Percentiles rank a stretch among this genome's conserved stretches.
phyloP scores from a whole-genome alignment of 2,888 invertebrate genomes.

The Acanthopleura granulata region DNA sequence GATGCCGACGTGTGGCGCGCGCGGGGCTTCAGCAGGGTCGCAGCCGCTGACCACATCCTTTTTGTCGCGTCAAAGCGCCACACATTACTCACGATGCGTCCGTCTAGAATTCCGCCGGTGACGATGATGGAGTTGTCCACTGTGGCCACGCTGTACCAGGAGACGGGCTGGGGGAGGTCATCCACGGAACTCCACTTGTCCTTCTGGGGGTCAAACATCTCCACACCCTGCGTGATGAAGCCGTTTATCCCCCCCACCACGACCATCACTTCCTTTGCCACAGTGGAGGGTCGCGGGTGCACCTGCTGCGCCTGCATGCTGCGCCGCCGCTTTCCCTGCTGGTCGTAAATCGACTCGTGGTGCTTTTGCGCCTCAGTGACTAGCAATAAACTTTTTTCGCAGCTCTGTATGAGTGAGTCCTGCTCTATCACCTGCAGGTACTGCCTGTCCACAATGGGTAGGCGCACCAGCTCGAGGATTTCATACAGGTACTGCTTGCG shows the following conservation, averaged over 20 bases:
- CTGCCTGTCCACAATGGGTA: slow-evolving; percentile 59
- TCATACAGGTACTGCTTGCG: slow-evolving; percentile 46
- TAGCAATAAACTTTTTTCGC: slow-evolving; percentile 51
- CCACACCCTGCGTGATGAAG: slow-evolving; percentile 57
- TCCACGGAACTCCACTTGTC: slow-evolving; percentile 63
- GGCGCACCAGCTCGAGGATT: slow-evolving; percentile 55
- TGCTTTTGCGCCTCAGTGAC: slow-evolving; percentile 58
- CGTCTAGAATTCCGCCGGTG: slow-evolving; percentile 64
- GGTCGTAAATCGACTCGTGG: slow-evolving; percentile 59
- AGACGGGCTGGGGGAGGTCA: slow-evolving; percentile 57
- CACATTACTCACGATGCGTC: slow-evolving; percentile 55
- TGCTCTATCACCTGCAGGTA: slow-evolving; percentile 54
- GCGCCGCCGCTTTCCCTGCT: slow-evolving; percentile 57
- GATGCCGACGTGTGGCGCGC: slow-evolving; percentile 65
- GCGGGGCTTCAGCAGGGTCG: slow-evolving; percentile 59
- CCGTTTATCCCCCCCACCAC: slow-evolving; percentile 50
- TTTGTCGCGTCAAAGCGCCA: slow-evolving; percentile 65
- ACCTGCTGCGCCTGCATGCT: slow-evolving; percentile 61
- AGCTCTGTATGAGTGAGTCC: slow-evolving; percentile 53
- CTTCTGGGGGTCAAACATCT: slow-evolving; percentile 66
- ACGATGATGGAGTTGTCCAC: slow-evolving; percentile 62
- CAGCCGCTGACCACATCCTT: slow-evolving; percentile 57
- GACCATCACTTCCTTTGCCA: slow-evolving; percentile 67
- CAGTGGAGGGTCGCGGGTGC: slow-evolving; percentile 66
- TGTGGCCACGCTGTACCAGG: slow-evolving; percentile 61